Evolutionary conservation across 2,113 vertebrate species (phyloP).

Genomic region (Bothrops jararaca): DNA sequence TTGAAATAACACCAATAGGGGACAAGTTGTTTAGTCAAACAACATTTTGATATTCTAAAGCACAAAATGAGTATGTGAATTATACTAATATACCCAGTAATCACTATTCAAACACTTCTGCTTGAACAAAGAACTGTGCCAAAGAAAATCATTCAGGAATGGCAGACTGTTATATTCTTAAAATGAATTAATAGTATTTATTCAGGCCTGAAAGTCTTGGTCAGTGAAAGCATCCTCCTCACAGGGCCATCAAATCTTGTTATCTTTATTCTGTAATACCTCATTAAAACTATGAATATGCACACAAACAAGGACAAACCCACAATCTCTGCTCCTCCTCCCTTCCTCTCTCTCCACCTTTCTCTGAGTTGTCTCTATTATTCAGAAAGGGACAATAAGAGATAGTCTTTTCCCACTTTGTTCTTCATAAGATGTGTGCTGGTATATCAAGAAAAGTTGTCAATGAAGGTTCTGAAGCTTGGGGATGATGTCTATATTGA

Average conservation of each 20-base stretch:
- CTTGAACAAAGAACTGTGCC: conserved; percentile 60
- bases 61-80: conserved; percentile 62
- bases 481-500: neutral
- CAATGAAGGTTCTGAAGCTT: neutral
- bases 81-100: conserved; percentile 63
- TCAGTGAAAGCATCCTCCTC: neutral
- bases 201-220: conserved; percentile 32
- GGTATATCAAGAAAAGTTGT: neutral
- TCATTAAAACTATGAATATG: neutral
- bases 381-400: neutral
- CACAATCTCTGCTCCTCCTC: neutral
- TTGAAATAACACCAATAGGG: conserved; percentile 42
- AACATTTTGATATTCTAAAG: conserved; percentile 52
- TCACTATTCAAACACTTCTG: conserved; percentile 56
- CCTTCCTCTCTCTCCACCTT: neutral
- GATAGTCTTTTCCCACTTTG: neutral
- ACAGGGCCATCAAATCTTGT: neutral
- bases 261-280: neutral
- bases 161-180: conserved; percentile 54
- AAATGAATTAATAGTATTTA: conserved; percentile 59
- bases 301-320: neutral
- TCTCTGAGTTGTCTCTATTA: neutral
- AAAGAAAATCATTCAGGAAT: conserved; percentile 66
- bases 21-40: conserved; percentile 55
- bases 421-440: neutral